A percentile compares a stretch with the other conserved stretches of the same genome.
Evolutionary conservation across 2,888 invertebrate species (phyloP).

Genomic region (Acrobasis consociella): DNA sequence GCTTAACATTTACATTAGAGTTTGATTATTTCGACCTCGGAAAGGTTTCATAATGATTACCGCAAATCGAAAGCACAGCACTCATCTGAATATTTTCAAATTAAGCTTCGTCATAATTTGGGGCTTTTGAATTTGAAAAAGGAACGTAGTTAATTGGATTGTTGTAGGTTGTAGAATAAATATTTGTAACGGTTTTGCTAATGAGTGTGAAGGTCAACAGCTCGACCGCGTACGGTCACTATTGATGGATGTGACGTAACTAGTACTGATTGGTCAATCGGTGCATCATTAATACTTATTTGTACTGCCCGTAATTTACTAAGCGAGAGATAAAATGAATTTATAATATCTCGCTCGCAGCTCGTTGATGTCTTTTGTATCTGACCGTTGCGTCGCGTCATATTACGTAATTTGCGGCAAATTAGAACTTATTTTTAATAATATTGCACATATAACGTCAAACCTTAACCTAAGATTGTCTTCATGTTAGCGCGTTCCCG

Average conservation of each 20-base stretch:
- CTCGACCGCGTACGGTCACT: constrained; percentile 38
- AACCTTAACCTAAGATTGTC: too few species aligned
- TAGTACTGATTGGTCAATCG: constrained; percentile 1
- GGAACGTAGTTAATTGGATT: constrained; percentile 7
- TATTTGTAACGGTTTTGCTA: constrained; percentile 18
- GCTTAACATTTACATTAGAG: neutral
- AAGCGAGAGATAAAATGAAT: neutral
- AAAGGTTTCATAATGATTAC: neutral
- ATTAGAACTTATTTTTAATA: neutral
- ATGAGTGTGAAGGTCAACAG: constrained; percentile 39
- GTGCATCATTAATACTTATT: neutral
- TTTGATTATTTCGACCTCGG: constrained; percentile 8
- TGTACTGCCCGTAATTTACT: neutral
- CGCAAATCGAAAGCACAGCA: neutral
- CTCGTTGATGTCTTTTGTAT: constrained; percentile 79
- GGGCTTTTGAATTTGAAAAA: neutral
- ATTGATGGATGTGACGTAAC: constrained; percentile 25
- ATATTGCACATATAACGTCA: neutral
- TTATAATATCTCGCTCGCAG: constrained; percentile 21
- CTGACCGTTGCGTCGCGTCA: neutral
- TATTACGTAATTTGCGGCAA: neutral
- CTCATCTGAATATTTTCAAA: neutral
- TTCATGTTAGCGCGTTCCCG: too few species aligned
- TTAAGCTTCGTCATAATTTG: neutral
- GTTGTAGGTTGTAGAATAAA: neutral